Evolutionary conservation across 2,888 invertebrate species (phyloP), one percentile per base, ranked within the genome.

Genomic region (Drosophila nigritarsus): DNA sequence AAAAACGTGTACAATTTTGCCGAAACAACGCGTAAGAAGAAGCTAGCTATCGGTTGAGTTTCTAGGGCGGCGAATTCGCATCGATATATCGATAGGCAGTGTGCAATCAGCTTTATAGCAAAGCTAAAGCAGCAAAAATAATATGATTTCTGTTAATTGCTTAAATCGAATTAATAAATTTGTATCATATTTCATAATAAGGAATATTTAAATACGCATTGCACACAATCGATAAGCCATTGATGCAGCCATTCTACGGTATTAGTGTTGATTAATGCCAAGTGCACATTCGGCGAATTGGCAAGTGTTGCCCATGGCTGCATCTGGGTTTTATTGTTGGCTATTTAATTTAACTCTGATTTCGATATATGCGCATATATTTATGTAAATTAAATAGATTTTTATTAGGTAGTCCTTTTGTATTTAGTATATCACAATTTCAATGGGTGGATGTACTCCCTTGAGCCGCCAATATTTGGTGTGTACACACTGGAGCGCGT

Each of bases 1-100:
- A 89, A 84, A 90, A 91, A 91, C 91, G 91, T 91, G 91, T 91
- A 91, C 86, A 86, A 86, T 80, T 73, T 71, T 18, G 69, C 72
- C 65, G 75, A 80, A 81, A 73, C 62, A 49, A 64, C 45, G 69
- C 58, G 71, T 45, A 83, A 83, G 86, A 83, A 83, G 83, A 83
- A 83, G 86, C 66, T 48, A 5, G n/a, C 11, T 18, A 45, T 64
- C 62, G 65, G 50, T 42, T 54, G 53, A 66, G 30, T 49, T 38
- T 45, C 48, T 36, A 1, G 3, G 1, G 38, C 67, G 80, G 73
- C 76, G 67, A 82, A 73, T 65, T 66, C 13, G 7, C 34, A 54
- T 51, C 51, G 54, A 72, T 65, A 29, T 29, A 67, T 62, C 75
- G 75, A 73, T 71, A 49, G 30, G 18, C 18, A 36, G 20, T 49